Base-by-base conservation (phyloP, 2,888 invertebrate genomes). In the Netelia inedita region DNA sequence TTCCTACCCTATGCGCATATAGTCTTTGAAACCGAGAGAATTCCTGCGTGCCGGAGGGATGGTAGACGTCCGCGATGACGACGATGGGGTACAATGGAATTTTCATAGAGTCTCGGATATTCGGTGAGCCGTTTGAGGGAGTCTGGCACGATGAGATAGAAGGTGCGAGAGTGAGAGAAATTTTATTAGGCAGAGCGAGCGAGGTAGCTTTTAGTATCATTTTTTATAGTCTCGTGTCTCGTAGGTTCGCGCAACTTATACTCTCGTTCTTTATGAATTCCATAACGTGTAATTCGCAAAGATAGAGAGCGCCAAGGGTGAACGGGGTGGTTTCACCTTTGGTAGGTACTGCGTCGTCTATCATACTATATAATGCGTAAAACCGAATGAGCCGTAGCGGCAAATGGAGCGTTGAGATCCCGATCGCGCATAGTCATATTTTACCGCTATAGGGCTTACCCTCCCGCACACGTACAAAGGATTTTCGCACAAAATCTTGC, bases 321-420 rank as follows among this genome's bases (percentile, higher is more conserved):
- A 21, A 43, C 35, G 11, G n/a, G 50, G 16, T 28, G 46, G 46
- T 35, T 35, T 35, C 8, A 35, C 35, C 35, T 35, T 35, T 35
- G 35, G 35, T 35, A 35, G 35, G 3, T 53, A 3, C 21, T 23
- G 14, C 55, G 55, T 55, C 75, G 55, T 75, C 65, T 14, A 80
- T 57, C 55, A 65, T 55, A 23, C 16, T 46, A 63, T 61, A 63
- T 55, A 65, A 72, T 65, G 57, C 82, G 68, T 79, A 74, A 82
- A 68, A 78, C 46, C 68, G 76, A 83, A 79, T 79, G 83, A 66
- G 53, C 75, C 53, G 50, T 65, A 21, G 53, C 50, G 50, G 69
- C 71, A 79, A 83, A 83, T 83, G 79, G 75, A 83, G 79, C 83
- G 66, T 72, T 53, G 71, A 57, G 69, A 79, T 83, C 69, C 63